These are phyloP conservation scores for Gobius niger DNA, from an alignment of 2,113 vertebrate genomes.

Conservation along the genomic window DNA sequence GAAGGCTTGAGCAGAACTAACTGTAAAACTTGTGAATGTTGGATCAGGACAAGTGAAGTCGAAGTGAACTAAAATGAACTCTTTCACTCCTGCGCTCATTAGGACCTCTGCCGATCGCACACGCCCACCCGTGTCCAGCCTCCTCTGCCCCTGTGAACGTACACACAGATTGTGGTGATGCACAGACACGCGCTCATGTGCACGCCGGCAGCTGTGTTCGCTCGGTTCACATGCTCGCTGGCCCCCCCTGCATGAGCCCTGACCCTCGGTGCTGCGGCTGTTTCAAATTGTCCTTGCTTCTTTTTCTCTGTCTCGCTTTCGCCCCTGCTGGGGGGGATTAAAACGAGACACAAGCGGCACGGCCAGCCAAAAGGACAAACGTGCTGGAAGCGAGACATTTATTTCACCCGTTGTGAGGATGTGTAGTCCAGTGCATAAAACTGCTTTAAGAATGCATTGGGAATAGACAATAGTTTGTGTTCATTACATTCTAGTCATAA, in stretches of 20 bases:
- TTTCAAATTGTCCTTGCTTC: constrained; percentile 59
- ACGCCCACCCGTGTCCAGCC: constrained; percentile 32
- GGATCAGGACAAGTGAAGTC: constrained; percentile 12
- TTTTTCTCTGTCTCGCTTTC: constrained; percentile 34
- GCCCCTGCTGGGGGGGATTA: constrained; percentile 47
- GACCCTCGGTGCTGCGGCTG: constrained; percentile 50
- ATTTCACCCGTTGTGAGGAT: constrained; percentile 29
- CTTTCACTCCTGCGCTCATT: constrained; percentile 28
- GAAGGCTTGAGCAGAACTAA: neutral
- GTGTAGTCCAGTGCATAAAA: constrained; percentile 19
- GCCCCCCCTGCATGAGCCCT: constrained; percentile 56
- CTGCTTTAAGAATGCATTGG: constrained; percentile 25
- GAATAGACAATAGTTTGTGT: neutral
- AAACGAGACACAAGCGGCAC: constrained; percentile 49
- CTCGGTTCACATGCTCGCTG: constrained; percentile 48
- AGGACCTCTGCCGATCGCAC: constrained; percentile 11
- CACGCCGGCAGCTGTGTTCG: constrained; percentile 58
- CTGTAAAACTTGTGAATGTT: neutral
- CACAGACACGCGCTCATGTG: constrained; percentile 5
- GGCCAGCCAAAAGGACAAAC: constrained; percentile 27
- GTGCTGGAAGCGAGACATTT: constrained; percentile 23
- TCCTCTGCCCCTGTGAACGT: constrained; percentile 15
- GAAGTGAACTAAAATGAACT: constrained; percentile 12
- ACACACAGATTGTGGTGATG: constrained; percentile 1
- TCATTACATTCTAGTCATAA: neutral